Evolutionary conservation across 2,797 vertebrate species (phyloP).

Genomic region (Menidia menidia): DNA sequence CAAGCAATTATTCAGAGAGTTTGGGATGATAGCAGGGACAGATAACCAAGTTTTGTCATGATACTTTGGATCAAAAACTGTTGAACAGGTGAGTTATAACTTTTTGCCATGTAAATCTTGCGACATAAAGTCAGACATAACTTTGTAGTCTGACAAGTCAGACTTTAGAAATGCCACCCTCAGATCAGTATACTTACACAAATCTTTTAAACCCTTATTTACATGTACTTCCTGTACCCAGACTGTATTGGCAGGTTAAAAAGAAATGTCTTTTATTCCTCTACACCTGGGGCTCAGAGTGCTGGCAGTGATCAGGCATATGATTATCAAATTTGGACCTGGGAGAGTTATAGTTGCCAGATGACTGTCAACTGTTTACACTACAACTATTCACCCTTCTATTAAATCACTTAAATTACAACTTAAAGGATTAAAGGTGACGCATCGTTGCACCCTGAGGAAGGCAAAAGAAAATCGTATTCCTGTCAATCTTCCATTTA

Average conservation of each 20-base stretch:
- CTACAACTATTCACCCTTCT: conserved; percentile 3
- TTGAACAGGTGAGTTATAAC: background rate
- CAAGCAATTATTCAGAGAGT: background rate
- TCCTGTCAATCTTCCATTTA: conserved; percentile 18
- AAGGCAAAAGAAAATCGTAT: conserved; percentile 6
- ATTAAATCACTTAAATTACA: conserved; percentile 18
- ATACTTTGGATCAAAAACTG: background rate
- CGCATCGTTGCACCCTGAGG: conserved; percentile 9
- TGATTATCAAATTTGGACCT: conserved; percentile 15
- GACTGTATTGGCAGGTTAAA: conserved; percentile 23
- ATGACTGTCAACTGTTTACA: conserved; percentile 1
- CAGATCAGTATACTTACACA: background rate
- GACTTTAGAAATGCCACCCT: background rate
- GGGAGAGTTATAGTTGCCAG: conserved; percentile 10
- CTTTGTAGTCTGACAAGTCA: background rate
- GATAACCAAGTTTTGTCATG: background rate
- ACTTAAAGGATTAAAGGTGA: conserved; percentile 3
- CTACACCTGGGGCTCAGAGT: conserved; percentile 18
- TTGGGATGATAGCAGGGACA: background rate
- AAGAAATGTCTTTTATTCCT: conserved; percentile 5
- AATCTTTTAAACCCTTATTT: conserved; percentile 13
- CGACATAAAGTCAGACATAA: no score
- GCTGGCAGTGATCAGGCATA: conserved; percentile 25
- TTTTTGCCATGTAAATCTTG: no score
- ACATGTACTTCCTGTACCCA: conserved; percentile 1